Evolutionary conservation across 1,140 invertebrate species (phyloP).

Genomic region (Mactra quadrangularis): DNA sequence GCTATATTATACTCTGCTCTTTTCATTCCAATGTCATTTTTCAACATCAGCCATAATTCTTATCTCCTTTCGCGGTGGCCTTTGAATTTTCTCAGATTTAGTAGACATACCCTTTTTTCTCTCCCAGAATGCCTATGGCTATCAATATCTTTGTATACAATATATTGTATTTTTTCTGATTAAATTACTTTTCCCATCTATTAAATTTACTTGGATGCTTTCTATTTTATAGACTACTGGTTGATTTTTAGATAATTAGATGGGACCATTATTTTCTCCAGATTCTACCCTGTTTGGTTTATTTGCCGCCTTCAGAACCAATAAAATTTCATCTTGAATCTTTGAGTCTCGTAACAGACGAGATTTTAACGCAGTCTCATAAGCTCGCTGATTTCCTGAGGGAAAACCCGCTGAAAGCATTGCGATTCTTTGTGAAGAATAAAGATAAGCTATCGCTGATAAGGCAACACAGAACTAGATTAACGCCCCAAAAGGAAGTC

Average conservation of each 20-base stretch:
- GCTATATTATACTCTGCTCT: too few species aligned
- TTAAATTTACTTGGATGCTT: slow-evolving; percentile 42
- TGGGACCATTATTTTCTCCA: slow-evolving; percentile 48
- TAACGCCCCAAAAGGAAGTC: slow-evolving; percentile 57
- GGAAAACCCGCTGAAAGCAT: slow-evolving; percentile 62
- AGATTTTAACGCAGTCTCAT: slow-evolving; percentile 57
- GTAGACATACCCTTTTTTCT: slow-evolving; percentile 18
- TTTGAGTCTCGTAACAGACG: slow-evolving; percentile 55
- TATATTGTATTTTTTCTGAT: slow-evolving; percentile 48
- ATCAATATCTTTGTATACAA: slow-evolving; percentile 47
- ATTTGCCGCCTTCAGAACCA: slow-evolving; percentile 59
- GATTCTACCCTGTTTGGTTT: slow-evolving; percentile 46
- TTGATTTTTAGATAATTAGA: slow-evolving; percentile 53
- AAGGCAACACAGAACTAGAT: slow-evolving; percentile 53
- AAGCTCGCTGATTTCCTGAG: slow-evolving; percentile 61
- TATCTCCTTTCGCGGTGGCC: slow-evolving; percentile 11
- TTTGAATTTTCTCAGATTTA: slow-evolving; percentile 38
- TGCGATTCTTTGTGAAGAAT: slow-evolving; percentile 63
- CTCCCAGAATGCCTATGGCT: slow-evolving; percentile 26
- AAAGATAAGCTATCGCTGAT: slow-evolving; percentile 59
- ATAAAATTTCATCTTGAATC: slow-evolving; percentile 62
- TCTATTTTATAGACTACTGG: slow-evolving; percentile 36
- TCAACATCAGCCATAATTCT: slow-evolving; percentile 22
- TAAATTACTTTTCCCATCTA: slow-evolving; percentile 36
- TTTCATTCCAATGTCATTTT: too few species aligned